phyloP scores from a whole-genome alignment of 2,888 invertebrate species.

The Melikaiella ostensackeni region DNA sequence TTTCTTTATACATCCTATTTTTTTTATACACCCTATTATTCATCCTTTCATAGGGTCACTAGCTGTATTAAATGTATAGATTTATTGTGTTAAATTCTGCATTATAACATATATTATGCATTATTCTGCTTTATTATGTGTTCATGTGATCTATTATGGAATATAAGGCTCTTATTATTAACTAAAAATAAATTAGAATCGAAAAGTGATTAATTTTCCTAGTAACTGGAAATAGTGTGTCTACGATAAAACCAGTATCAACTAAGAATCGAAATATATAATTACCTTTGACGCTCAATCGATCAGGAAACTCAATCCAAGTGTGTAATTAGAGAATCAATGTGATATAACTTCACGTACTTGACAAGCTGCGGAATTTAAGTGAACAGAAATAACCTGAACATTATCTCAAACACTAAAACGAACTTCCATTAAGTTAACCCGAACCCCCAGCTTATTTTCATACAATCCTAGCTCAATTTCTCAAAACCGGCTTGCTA shows the following conservation, averaged over 20 bases:
- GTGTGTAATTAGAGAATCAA: conserved; percentile 27
- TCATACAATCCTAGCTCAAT: not conserved
- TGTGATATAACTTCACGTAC: conserved; percentile 13
- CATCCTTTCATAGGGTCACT: too few species aligned
- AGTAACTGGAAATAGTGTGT: too few species aligned
- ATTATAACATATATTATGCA: too few species aligned
- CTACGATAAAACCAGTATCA: not conserved
- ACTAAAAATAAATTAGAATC: too few species aligned
- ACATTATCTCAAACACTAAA: not conserved
- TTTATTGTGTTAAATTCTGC: too few species aligned
- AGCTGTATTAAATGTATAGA: too few species aligned
- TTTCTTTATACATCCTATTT: too few species aligned
- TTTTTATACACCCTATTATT: too few species aligned
- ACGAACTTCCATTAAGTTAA: not conserved
- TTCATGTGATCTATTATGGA: too few species aligned
- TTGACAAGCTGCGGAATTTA: not conserved
- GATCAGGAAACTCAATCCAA: conserved; percentile 13
- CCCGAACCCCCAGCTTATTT: not conserved
- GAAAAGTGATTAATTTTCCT: too few species aligned
- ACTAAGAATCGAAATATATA: conserved; percentile 4
- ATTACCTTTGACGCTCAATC: conserved; percentile 20
- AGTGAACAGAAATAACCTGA: not conserved
- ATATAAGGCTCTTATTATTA: too few species aligned
- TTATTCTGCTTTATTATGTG: too few species aligned
- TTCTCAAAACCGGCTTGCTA: not conserved